phyloP scores from a whole-genome alignment of 2,888 invertebrate genomes.

The Tetranychus piercei region DNA sequence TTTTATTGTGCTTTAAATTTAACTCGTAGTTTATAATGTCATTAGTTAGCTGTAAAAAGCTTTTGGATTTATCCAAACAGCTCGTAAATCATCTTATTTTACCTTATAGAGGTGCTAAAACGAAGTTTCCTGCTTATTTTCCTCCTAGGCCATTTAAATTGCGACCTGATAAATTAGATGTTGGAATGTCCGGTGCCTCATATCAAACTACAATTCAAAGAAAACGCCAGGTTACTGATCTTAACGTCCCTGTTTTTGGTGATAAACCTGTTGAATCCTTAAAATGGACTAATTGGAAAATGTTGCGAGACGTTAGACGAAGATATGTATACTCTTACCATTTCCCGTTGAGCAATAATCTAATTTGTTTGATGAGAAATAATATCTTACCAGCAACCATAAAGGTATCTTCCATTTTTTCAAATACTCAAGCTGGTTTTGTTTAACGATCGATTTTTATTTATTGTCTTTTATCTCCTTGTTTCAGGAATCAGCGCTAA shows the following conservation, averaged over 20 bases:
- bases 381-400: slow-evolving; percentile 61
- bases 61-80: background rate
- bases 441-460: background rate
- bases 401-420: slow-evolving; percentile 32
- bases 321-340: slow-evolving; percentile 33
- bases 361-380: slow-evolving; percentile 49
- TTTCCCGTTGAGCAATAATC: background rate
- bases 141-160: background rate
- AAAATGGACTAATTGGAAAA: slow-evolving; percentile 59
- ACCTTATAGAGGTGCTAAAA: background rate
- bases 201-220: slow-evolving; percentile 19
- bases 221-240: slow-evolving; percentile 17
- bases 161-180: background rate
- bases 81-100: background rate
- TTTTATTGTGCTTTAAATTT: background rate
- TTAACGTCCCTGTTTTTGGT: slow-evolving; percentile 13
- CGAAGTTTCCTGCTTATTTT: background rate
- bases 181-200: slow-evolving; percentile 13
- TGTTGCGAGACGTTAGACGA: slow-evolving; percentile 62
- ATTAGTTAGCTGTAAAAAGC: background rate
- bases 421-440: slow-evolving; percentile 5
- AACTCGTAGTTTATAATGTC: background rate
- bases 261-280: slow-evolving; percentile 12
- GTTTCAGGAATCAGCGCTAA: background rate
- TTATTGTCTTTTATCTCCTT: slow-evolving; percentile 4